A percentile compares a stretch with the other conserved stretches of the same genome.
These are phyloP conservation scores for Nowickia ferox DNA, from an alignment of 2,888 invertebrate genomes.

Conservation along the genomic window DNA sequence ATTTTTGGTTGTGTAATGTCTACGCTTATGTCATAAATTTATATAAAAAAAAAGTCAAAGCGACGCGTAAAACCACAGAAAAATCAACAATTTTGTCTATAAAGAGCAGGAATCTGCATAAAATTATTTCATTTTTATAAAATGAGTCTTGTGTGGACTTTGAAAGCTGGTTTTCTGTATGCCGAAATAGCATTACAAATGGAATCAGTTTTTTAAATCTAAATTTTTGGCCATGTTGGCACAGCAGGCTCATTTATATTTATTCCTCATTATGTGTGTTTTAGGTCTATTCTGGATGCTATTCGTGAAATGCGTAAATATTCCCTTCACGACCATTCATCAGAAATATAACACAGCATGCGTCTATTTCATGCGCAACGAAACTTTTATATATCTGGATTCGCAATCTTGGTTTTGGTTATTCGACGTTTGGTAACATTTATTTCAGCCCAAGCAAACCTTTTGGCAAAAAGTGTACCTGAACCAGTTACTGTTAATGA, in stretches of 20 bases:
- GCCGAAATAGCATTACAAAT: slow-evolving; percentile 93
- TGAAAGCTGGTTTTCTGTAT: slow-evolving; percentile 97
- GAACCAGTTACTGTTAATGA: slow-evolving; percentile 93
- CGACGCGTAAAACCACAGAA: too few relatives aligned
- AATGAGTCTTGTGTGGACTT: slow-evolving; percentile 99
- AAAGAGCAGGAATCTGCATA: not conserved
- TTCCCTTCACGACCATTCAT: slow-evolving; percentile 84
- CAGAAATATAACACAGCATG: slow-evolving; percentile 97
- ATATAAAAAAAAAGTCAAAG: too few relatives aligned
- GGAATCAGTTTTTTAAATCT: slow-evolving; percentile 95
- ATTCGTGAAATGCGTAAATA: slow-evolving; percentile 97
- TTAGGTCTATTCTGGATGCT: slow-evolving; percentile 94
- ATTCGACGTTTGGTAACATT: slow-evolving; percentile 93
- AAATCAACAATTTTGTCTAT: not conserved
- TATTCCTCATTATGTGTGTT: slow-evolving; percentile 92
- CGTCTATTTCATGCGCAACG: slow-evolving; percentile 98
- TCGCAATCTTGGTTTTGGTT: slow-evolving; percentile 95
- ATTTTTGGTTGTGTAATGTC: too few relatives aligned
- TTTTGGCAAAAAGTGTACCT: slow-evolving; percentile 92
- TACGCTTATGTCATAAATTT: too few relatives aligned
- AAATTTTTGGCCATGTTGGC: slow-evolving; percentile 91
- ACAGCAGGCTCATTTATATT: slow-evolving; percentile 91
- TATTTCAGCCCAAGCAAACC: slow-evolving; percentile 92
- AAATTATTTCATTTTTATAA: slow-evolving; percentile 5
- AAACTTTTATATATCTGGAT: slow-evolving; percentile 99